phyloP scores from a whole-genome alignment of 2,888 invertebrate species.

The Erebia ligea region DNA sequence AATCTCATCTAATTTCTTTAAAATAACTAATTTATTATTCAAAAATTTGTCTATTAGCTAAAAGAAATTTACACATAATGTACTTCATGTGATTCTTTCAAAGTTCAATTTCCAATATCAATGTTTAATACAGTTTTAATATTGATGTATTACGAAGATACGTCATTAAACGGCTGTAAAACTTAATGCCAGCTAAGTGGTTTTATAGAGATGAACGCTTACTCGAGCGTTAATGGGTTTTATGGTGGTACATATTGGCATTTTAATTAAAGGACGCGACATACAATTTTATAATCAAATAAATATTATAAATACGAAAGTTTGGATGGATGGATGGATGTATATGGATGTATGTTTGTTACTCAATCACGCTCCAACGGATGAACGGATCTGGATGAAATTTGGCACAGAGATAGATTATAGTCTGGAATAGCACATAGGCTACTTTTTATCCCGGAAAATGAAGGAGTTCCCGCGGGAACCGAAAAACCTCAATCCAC shows the following conservation, averaged over 20 bases:
- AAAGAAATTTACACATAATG: background rate
- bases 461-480: too few relatives aligned
- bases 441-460: too few relatives aligned
- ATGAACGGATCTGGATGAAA: too few relatives aligned
- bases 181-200: constrained; percentile 25
- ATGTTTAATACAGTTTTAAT: constrained; percentile 7
- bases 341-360: too few relatives aligned
- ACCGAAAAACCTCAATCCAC: too few relatives aligned
- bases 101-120: background rate
- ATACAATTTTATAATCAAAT: constrained; percentile 8
- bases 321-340: too few relatives aligned
- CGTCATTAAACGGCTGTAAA: constrained; percentile 21
- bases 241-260: constrained; percentile 10
- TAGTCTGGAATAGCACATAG: too few relatives aligned
- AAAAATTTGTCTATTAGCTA: background rate
- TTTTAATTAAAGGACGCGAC: constrained; percentile 12
- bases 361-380: too few relatives aligned
- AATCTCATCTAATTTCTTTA: background rate
- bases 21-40: background rate
- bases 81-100: background rate
- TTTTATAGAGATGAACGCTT: constrained; percentile 20
- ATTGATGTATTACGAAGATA: constrained; percentile 20
- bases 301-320: too few relatives aligned
- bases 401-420: too few relatives aligned
- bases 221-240: constrained; percentile 15